Base-by-base conservation (phyloP, 2,888 invertebrate species). In the Lydus trimaculatus region DNA sequence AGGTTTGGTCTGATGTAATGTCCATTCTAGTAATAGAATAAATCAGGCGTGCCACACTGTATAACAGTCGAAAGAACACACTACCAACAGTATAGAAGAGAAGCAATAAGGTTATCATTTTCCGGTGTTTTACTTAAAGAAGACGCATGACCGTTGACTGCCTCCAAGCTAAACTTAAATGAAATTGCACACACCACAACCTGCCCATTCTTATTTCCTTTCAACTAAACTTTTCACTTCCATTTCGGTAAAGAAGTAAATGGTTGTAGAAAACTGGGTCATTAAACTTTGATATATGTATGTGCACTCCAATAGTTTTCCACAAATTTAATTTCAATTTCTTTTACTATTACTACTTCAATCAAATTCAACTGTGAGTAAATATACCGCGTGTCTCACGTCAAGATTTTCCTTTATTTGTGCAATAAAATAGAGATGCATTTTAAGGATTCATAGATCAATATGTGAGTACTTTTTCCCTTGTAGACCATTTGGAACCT, bases 71-170 rank as follows among this genome's bases (percentile, higher is more conserved):
- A 64, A 75, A 74, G 77, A 76, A 72, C 73, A 73, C 68, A 76
- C 71, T 74, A 73, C 74, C n/a, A 73, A 56, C 75, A 72, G 76
- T 77, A n/a, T n/a, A 77, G 78, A 80, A 79, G 52, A 56, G 78
- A 77, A 81, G 81, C 82, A 82, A 82, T 82, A 81, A 81, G 81
- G 81, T 81, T 82, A 81, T 82, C 81, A 82, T 82, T 82, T 82
- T 82, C 82, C 82, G 82, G 81, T 81, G 80, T 82, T 82, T 81
- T 81, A 75, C 79, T 56, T 81, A 81, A 81, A 79, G 80, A 79
- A 81, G 81, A 81, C 79, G 76, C 78, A 81, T 79, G 75, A 77
- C 74, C 74, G 69, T 70, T 72, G 73, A 72, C 76, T 56, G 56
- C 56, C 56, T 56, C 60, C 62, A 60, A 67, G 72, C 75, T 70